Evolutionary conservation across 2,113 vertebrate genomes (phyloP), one percentile per base, ranked within the genome.

Genomic region (Sinocyclocheilus maitianheensis): DNA sequence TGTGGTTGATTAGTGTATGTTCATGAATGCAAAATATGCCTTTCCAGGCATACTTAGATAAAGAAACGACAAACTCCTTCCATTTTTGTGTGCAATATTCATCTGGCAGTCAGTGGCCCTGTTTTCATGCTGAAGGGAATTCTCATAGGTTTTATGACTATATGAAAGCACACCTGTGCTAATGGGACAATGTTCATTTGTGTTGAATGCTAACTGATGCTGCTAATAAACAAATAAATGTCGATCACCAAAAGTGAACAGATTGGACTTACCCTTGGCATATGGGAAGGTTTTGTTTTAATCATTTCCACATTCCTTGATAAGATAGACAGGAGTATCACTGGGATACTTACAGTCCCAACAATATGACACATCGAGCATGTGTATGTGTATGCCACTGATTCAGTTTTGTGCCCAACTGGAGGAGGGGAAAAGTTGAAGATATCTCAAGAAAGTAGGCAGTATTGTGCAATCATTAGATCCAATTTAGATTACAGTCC

Each of bases 161-260:
- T 18, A 63, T 81, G 60, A 81, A 53, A 55, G 84, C 46, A 43
- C 84, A 87, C 65, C 67, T 81, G 86, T 43, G 77, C 71, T 40
- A 11, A 6, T 8, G 12, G 46, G 60, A 81, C 79, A 5, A 12
- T 76, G 43, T 26, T 81, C 84, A 58, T 78, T 53, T 58, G 67
- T 13, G 30, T 1, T 37, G 24, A 43, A 60, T 80, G 77, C 51
- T 85, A 80, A 80, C 63, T 24, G 55, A 85, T 26, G 51, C 77
- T 80, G 37, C 58, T 81, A 65, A 81, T 26, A 81, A 81, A 72
- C 58, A 79, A 58, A 55, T 65, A 80, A 60, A 43, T n/a, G 76
- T 43, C 6, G 30, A 18, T 65, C 78, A 81, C 78, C 37, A 46
- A 65, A 81, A 65, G 13, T 3, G 37, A 81, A 81, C 78, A 81